Base-by-base conservation (phyloP, 30 jellyfish, hydroid and myxozoan genomes). In the Phacellophora camtschatica region DNA sequence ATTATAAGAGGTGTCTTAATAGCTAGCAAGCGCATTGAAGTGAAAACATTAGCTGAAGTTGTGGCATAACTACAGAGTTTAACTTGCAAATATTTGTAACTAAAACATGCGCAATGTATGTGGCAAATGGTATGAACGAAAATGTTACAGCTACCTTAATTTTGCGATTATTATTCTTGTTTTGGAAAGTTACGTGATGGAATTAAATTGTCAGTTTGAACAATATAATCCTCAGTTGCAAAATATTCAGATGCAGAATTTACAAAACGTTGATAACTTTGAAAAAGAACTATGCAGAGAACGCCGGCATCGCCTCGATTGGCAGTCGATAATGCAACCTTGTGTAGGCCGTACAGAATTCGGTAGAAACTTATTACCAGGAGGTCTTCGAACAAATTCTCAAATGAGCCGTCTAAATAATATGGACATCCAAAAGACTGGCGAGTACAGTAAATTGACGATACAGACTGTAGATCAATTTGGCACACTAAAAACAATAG, bases 271-370 rank as follows among this genome's bases (percentile, higher is more conserved):
- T 11, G 78, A 89, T 59, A 58, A 41, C 37, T 92, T 92, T 65
- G 84, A 62, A 59, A 59, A 29, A 31, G 88, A 92, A 63, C 65
- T 93, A 77, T 93, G 99, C 83, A 71, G 94, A 43, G 99, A 93
- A 43, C 31, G 99, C 61, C 48, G 73, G 68, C 67, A 68, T 67
- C 93, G 99, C 1, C 80, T 93, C 36, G 96, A 93, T 50, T 93
- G 97, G 97, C 61, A 86, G 46, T 75, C 66, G 10, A 66, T 93
- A 19, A 39, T 93, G 16, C 62, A 74, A 41, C 99, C 97, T 4
- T 93, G 99, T 50, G 36, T 55, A 46, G 76, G 66, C 10, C 53
- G 74, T 12, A 57, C 94, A 36, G 72, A 16, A 7, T 93, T 93
- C 71, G 97, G 97, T n/a, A 18, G 33, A 2, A 50, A 82, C 29